Percentiles rank a stretch among this genome's conserved stretches.
Conservation (phyloP, 1,140 invertebrate species). For the Lasaia peninsularis region DNA sequence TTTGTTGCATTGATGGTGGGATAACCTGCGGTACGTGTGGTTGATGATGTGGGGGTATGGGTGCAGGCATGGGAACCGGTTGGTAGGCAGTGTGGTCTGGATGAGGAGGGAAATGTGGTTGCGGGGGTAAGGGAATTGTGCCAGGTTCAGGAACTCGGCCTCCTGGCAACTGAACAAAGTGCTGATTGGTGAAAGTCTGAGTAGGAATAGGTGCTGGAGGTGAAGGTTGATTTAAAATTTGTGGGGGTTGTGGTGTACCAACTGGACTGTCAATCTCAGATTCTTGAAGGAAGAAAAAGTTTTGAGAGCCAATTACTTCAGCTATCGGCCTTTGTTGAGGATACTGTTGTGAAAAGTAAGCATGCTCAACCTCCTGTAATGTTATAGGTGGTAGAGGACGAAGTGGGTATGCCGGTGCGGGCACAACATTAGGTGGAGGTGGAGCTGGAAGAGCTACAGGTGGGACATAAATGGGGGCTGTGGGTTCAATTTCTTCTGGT, state of each 20-base stretch:
- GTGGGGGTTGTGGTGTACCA: conserved; percentile 63
- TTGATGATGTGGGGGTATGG: conserved; percentile 35
- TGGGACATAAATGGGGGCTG: conserved; percentile 37
- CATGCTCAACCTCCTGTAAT: conserved; percentile 78
- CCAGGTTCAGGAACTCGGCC: conserved; percentile 47
- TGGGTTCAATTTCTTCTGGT: conserved; percentile 40
- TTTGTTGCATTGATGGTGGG: conserved; percentile 26
- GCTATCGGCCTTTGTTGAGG: conserved; percentile 81
- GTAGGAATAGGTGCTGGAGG: conserved; percentile 82
- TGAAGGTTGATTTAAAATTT: conserved; percentile 71
- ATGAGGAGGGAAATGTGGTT: conserved; percentile 61
- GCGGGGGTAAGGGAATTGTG: conserved; percentile 50
- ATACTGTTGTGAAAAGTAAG: conserved; percentile 78
- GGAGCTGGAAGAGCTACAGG: conserved; percentile 44
- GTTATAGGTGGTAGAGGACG: conserved; percentile 72
- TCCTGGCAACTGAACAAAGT: conserved; percentile 74
- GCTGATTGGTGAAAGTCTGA: conserved; percentile 89
- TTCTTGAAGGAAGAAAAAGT: conserved; percentile 87
- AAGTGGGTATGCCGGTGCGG: conserved; percentile 64
- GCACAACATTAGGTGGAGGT: conserved; percentile 59
- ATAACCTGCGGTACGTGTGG: conserved; percentile 21
- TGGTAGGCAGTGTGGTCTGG: conserved; percentile 43
- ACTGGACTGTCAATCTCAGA: conserved; percentile 86
- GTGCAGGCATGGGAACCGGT: conserved; percentile 32
- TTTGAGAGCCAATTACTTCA: conserved; percentile 84